Conservation (phyloP, 1,140 invertebrate species). For the Dolichoris vasculosae region DNA sequence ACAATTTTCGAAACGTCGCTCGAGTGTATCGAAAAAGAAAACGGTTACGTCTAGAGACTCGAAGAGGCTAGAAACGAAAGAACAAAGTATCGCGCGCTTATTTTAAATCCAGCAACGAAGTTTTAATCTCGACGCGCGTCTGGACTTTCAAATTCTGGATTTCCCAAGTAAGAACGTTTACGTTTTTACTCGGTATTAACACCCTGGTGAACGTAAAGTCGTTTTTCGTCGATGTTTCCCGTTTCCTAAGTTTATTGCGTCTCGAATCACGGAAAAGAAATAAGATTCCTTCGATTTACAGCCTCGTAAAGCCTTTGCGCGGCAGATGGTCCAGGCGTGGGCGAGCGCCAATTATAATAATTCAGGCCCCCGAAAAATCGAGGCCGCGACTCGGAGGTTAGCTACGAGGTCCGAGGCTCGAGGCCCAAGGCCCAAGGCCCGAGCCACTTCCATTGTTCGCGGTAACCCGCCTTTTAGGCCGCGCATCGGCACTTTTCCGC, state of each 20-base stretch:
- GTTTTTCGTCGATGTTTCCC: conserved; percentile 10
- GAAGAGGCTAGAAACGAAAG: not conserved
- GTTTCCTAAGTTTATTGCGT: conserved; percentile 29
- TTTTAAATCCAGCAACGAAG: not conserved
- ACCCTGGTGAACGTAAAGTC: not conserved
- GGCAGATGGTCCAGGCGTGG: conserved; percentile 33
- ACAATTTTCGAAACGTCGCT: not conserved
- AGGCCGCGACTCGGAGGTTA: conserved; percentile 35
- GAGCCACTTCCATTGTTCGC: conserved; percentile 54
- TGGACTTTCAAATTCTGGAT: not conserved
- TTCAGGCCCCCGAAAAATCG: conserved; percentile 4
- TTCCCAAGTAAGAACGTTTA: no score
- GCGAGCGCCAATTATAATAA: conserved; percentile 44
- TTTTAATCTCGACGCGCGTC: not conserved
- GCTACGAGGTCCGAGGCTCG: no score
- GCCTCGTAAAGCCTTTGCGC: conserved; percentile 49
- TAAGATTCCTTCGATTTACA: conserved; percentile 49
- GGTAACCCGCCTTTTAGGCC: conserved; percentile 54
- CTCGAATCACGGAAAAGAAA: conserved; percentile 44
- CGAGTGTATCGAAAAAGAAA: no score
- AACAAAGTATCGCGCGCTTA: not conserved
- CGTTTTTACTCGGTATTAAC: no score
- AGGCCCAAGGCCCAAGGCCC: no score
- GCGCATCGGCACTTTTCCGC: conserved; percentile 54
- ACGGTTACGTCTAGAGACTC: no score